These are phyloP conservation scores for Mimas tiliae DNA, from an alignment of 2,888 invertebrate genomes.

Conservation along the genomic window DNA sequence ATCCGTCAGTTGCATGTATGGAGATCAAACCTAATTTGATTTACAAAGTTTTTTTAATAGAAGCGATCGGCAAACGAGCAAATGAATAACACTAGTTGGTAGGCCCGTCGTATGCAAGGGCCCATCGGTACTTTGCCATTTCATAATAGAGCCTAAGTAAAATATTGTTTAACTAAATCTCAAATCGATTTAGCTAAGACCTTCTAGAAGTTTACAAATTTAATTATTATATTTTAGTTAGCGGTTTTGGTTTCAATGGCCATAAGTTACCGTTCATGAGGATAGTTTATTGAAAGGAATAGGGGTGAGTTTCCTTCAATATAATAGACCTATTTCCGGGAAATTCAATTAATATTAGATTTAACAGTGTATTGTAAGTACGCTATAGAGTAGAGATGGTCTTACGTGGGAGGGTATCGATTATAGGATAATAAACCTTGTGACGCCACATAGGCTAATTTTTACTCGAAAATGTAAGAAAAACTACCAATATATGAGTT, in stretches of 20 bases:
- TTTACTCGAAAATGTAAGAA: too few relatives aligned
- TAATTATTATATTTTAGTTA: neutral
- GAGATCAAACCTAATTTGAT: too few relatives aligned
- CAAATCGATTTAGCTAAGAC: neutral
- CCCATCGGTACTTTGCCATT: too few relatives aligned
- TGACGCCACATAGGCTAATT: too few relatives aligned
- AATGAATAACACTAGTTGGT: too few relatives aligned
- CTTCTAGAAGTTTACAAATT: neutral
- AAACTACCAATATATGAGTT: too few relatives aligned
- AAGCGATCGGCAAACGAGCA: too few relatives aligned
- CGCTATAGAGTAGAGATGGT: neutral
- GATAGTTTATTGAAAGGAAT: neutral
- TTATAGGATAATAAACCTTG: too few relatives aligned
- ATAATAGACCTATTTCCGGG: neutral
- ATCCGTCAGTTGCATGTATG: too few relatives aligned
- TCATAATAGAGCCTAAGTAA: too few relatives aligned
- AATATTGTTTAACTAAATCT: neutral
- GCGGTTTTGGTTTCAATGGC: neutral
- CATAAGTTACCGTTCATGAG: neutral
- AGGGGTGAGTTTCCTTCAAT: neutral
- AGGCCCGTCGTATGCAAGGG: too few relatives aligned
- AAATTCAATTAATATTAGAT: conserved; percentile 14
- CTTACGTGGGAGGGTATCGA: neutral
- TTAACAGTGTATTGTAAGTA: neutral
- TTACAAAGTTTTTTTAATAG: too few relatives aligned